These are phyloP conservation scores for Sphyrna mokarran DNA, from an alignment of 2,113 vertebrate species.

Conservation along the genomic window DNA sequence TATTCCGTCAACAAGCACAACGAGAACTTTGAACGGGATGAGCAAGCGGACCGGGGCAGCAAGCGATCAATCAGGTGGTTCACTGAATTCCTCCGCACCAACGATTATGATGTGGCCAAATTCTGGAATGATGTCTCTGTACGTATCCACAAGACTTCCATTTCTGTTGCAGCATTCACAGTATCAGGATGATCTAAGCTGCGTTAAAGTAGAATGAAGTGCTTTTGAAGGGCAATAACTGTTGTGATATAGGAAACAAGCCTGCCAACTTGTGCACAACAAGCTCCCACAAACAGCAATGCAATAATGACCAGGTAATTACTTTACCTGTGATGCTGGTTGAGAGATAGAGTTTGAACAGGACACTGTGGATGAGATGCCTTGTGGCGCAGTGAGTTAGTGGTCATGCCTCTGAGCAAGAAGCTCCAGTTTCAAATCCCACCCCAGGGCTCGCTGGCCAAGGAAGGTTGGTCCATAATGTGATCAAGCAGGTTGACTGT, in stretches of 20 bases:
- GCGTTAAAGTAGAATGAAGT: not conserved
- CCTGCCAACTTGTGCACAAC: not conserved
- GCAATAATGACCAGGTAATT: not conserved
- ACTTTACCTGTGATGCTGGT: not conserved
- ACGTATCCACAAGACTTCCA: constrained; percentile 49
- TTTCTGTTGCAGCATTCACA: not conserved
- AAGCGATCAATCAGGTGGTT: constrained; percentile 97
- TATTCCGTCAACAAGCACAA: constrained; percentile 99
- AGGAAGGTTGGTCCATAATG: too few relatives aligned
- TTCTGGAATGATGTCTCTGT: constrained; percentile 98
- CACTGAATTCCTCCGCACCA: constrained; percentile 87
- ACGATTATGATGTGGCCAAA: constrained; percentile 85
- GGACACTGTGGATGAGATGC: not conserved
- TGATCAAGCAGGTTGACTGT: too few relatives aligned
- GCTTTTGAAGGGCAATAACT: not conserved
- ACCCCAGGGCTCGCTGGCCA: too few relatives aligned
- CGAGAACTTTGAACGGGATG: constrained; percentile 85
- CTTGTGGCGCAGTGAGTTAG: too few relatives aligned
- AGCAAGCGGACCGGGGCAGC: constrained; percentile 92
- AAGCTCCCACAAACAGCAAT: not conserved
- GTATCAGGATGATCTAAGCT: not conserved
- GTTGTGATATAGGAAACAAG: not conserved
- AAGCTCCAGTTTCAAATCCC: too few relatives aligned
- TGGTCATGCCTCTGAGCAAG: too few relatives aligned
- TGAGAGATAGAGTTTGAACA: not conserved